These are phyloP conservation scores for Amphiprion percula DNA, from an alignment of 2,113 vertebrate genomes.

Conservation along the genomic window DNA sequence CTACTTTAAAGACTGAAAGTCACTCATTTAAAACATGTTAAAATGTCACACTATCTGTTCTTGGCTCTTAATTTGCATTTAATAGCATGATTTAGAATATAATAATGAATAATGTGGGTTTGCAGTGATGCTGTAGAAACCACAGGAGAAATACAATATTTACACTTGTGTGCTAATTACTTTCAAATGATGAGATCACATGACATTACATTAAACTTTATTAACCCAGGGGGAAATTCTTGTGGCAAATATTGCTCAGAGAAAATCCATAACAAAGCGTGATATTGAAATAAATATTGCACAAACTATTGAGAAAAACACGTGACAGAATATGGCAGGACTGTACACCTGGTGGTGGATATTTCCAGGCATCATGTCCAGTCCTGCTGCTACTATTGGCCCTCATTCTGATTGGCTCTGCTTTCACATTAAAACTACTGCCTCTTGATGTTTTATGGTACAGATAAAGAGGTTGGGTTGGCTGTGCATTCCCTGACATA, in stretches of 20 bases:
- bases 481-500: conserved; percentile 2
- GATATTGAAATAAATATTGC: no score
- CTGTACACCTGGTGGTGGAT: neutral
- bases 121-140: neutral
- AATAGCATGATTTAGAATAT: neutral
- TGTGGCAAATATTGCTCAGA: no score
- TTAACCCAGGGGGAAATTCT: no score
- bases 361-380: neutral
- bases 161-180: no score
- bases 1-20: no score
- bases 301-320: no score
- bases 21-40: no score
- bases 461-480: conserved; percentile 25
- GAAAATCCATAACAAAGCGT: no score
- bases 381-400: neutral
- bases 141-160: neutral
- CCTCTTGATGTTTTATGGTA: conserved; percentile 21
- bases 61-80: neutral
- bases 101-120: neutral
- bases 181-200: no score
- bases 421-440: neutral
- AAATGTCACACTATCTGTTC: neutral
- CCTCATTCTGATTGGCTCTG: neutral
- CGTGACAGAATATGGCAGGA: neutral
- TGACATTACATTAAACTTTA: no score